Conservation (phyloP, 1,140 invertebrate species). For the Calliphora vicina region DNA sequence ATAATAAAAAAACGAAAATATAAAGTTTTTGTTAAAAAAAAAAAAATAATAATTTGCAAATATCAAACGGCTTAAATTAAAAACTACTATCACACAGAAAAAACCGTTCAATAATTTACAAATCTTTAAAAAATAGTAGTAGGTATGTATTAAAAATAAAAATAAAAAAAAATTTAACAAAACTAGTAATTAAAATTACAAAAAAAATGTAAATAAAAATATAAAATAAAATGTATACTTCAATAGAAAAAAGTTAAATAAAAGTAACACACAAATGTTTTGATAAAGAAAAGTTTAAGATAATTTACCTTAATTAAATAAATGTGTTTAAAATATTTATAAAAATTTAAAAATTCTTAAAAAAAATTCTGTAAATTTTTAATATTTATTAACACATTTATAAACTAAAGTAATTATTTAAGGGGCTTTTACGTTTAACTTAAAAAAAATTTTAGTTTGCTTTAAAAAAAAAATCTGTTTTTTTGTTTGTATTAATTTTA, state of each 20-base stretch:
- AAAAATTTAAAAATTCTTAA: not conserved
- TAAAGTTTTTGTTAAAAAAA: conserved; percentile 2
- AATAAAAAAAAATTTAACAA: conserved; percentile 50
- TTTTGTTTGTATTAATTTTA: not conserved
- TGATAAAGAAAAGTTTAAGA: too few relatives aligned
- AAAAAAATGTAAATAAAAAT: too few relatives aligned
- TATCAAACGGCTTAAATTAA: conserved; percentile 54
- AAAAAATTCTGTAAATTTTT: not conserved
- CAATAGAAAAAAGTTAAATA: not conserved
- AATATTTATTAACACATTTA: not conserved
- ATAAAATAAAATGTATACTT: not conserved
- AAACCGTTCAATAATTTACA: conserved; percentile 45
- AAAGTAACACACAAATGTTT: not conserved
- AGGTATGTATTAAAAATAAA: conserved; percentile 46
- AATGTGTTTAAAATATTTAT: not conserved
- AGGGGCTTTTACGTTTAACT: too few relatives aligned
- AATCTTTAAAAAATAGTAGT: conserved; percentile 43
- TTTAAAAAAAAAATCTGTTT: not conserved
- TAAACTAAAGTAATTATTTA: too few relatives aligned
- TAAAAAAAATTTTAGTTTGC: not conserved
- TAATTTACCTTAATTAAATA: too few relatives aligned
- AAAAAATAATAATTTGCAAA: conserved; percentile 24
- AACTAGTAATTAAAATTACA: conserved; percentile 40
- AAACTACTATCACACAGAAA: conserved; percentile 64
- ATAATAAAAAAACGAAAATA: conserved; percentile 27